phyloP scores from a whole-genome alignment of 1,140 invertebrate genomes.

The Zaprionus kolodkinae region DNA sequence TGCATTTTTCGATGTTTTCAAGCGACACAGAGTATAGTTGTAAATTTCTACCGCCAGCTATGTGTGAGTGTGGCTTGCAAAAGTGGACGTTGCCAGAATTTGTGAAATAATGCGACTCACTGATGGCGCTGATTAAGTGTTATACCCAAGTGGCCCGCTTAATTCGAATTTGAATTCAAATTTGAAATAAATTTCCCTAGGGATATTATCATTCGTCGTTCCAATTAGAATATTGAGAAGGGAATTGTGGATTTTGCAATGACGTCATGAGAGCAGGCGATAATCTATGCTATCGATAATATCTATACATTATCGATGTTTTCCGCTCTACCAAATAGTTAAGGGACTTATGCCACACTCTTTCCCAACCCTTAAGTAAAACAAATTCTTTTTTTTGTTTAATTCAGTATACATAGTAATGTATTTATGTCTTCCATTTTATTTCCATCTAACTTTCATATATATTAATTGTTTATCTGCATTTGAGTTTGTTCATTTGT shows the following conservation, averaged over 20 bases:
- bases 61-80: neutral
- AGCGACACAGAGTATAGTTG: too few relatives aligned
- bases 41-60: neutral
- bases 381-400: neutral
- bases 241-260: too few relatives aligned
- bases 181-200: neutral
- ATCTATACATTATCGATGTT: too few relatives aligned
- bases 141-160: neutral
- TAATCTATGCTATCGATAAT: too few relatives aligned
- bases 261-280: too few relatives aligned
- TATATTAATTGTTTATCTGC: constrained; percentile 53
- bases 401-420: constrained; percentile 14
- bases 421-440: constrained; percentile 53
- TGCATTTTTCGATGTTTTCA: too few relatives aligned
- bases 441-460: constrained; percentile 71
- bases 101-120: neutral
- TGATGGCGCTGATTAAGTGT: neutral
- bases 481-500: constrained; percentile 30
- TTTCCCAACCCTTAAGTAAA: neutral
- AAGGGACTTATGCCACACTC: too few relatives aligned
- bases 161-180: constrained; percentile 31
- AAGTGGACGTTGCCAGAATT: neutral
- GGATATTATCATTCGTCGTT: neutral
- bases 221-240: too few relatives aligned
- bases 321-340: too few relatives aligned